Percentiles rank a stretch among this genome's conserved stretches.
phyloP scores from a whole-genome alignment of 1,140 invertebrate genomes.

The Cardiocondyla obscurior region DNA sequence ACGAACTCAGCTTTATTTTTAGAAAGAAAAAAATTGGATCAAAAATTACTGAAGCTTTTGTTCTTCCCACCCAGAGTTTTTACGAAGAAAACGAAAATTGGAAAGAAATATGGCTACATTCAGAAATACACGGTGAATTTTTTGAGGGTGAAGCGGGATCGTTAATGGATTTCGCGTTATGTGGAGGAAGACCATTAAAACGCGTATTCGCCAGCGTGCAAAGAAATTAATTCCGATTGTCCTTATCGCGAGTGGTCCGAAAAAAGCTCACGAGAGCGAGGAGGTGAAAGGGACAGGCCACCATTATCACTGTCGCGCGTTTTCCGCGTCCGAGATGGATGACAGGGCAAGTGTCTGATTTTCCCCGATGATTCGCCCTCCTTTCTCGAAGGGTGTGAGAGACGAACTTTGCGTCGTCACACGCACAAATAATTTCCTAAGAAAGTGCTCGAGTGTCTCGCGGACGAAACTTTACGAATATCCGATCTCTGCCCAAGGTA shows the following conservation, averaged over 20 bases:
- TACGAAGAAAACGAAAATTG: no score
- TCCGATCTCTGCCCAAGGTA: not conserved
- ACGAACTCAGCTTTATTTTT: not conserved
- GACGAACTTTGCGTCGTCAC: not conserved
- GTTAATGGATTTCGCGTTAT: constrained; percentile 78
- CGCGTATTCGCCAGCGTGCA: constrained; percentile 62
- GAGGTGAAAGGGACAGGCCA: not conserved
- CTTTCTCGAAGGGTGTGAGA: not conserved
- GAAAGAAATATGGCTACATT: no score
- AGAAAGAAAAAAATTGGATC: not conserved
- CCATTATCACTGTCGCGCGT: constrained; percentile 62
- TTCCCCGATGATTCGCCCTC: not conserved
- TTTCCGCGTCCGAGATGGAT: constrained; percentile 16
- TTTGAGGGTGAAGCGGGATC: not conserved
- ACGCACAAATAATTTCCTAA: constrained; percentile 3
- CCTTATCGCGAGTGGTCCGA: constrained; percentile 64
- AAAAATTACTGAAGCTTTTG: not conserved
- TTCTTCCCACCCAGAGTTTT: no score
- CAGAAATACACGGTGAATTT: constrained; percentile 15
- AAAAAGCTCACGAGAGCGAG: constrained; percentile 15
- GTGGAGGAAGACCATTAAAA: constrained; percentile 74
- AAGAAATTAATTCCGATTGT: constrained; percentile 79
- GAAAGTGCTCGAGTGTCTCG: not conserved
- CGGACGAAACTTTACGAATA: not conserved
- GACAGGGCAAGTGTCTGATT: not conserved